Evolutionary conservation across 2,888 invertebrate genomes (phyloP).

Genomic region (Aspidiotus destructor): DNA sequence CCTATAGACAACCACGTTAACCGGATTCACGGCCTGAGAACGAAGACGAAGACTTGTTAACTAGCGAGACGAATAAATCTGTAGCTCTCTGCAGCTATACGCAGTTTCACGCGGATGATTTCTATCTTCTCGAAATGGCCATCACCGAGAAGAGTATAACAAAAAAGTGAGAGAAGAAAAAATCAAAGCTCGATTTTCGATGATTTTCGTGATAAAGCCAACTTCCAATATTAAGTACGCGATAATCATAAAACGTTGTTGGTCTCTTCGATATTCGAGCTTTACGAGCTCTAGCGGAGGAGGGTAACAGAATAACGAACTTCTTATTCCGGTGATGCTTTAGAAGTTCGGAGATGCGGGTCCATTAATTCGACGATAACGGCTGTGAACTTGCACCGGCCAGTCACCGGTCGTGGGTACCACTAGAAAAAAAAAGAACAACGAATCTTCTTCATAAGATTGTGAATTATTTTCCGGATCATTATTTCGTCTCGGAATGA

Average conservation of each 20-base stretch:
- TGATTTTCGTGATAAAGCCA: no score
- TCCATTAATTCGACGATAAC: constrained; percentile 1
- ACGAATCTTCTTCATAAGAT: constrained; percentile 4
- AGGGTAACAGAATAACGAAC: no score
- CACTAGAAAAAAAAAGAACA: not conserved
- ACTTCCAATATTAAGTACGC: no score
- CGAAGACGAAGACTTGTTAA: not conserved
- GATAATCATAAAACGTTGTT: not conserved
- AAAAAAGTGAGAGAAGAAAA: no score
- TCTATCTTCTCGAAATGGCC: no score
- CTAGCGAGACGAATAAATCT: no score
- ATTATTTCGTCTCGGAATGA: constrained; percentile 1
- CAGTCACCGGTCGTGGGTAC: not conserved
- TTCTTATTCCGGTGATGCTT: no score
- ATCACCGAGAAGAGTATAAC: no score
- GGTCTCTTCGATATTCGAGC: not conserved
- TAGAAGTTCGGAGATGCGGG: not conserved
- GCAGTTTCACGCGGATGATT: no score
- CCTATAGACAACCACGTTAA: not conserved
- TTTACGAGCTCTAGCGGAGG: not conserved
- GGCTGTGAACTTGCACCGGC: not conserved
- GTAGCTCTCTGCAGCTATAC: no score
- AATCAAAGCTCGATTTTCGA: no score
- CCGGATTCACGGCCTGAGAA: constrained; percentile 2
- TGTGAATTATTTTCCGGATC: constrained; percentile 2